These are phyloP conservation scores for Ploceus nigricollis DNA, from an alignment of 2,113 vertebrate species.

Conservation along the genomic window DNA sequence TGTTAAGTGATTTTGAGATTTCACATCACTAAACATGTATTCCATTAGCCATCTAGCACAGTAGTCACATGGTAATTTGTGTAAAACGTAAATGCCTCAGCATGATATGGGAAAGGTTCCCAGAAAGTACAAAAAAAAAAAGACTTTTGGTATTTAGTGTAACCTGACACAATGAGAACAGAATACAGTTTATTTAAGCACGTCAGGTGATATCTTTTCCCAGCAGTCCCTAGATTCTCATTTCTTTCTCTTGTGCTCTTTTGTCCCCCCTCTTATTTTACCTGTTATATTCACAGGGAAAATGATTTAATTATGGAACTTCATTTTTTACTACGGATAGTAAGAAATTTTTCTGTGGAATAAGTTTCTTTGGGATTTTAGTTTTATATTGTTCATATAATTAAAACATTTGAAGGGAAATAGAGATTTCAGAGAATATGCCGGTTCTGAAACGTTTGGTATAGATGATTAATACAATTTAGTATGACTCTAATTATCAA, in stretches of 20 bases:
- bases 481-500: neutral
- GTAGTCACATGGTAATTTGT: neutral
- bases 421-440: neutral
- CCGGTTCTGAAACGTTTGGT: neutral
- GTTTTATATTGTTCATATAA: neutral
- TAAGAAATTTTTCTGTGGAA: neutral
- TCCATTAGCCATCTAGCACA: neutral
- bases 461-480: neutral
- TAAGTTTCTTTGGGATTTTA: neutral
- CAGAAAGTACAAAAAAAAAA: neutral
- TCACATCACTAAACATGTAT: slow-evolving; percentile 9
- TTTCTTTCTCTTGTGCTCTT: neutral
- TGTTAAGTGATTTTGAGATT: neutral
- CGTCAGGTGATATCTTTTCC: neutral
- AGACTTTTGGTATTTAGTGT: neutral
- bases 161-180: neutral
- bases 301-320: neutral
- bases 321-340: neutral
- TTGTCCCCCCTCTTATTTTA: neutral
- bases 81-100: neutral
- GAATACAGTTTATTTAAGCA: neutral
- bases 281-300: neutral
- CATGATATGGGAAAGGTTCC: neutral
- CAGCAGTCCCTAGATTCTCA: neutral
- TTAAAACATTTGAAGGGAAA: neutral